These are phyloP conservation scores for Luffia ferchaultella DNA, from an alignment of 2,888 invertebrate genomes.

Conservation along the genomic window DNA sequence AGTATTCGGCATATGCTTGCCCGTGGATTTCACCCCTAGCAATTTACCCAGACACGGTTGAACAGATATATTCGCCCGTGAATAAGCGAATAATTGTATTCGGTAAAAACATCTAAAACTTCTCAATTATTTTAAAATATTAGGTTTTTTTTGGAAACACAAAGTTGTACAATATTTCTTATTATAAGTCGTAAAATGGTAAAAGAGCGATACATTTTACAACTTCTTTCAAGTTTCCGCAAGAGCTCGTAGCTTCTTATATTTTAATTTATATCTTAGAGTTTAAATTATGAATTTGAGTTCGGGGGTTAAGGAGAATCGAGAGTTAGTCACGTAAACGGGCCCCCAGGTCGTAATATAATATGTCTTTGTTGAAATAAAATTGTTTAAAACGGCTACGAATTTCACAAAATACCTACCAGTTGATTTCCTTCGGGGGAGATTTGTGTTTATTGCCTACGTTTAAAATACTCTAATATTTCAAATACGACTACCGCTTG, in stretches of 20 bases:
- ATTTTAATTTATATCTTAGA: no score
- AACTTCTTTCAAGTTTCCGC: no score
- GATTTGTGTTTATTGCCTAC: not conserved
- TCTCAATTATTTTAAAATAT: conserved; percentile 3
- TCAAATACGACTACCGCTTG: not conserved
- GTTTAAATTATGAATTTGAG: no score
- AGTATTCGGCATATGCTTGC: no score
- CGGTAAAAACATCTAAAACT: conserved; percentile 2
- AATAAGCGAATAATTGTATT: conserved; percentile 10
- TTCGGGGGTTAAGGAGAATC: not conserved
- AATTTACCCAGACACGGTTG: no score
- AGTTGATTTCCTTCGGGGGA: not conserved
- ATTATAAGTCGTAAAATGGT: no score
- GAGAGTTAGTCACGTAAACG: not conserved
- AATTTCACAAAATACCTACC: not conserved
- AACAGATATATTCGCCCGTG: conserved; percentile 9
- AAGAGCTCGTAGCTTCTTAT: no score
- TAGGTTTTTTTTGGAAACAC: no score
- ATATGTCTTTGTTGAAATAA: not conserved
- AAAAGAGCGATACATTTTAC: no score
- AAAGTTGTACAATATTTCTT: no score
- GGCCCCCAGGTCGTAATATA: not conserved
- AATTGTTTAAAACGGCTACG: not conserved
- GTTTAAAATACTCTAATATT: not conserved
- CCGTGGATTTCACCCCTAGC: no score